phyloP scores from a whole-genome alignment of 1,140 invertebrate genomes.

The Euglossa dilemma region DNA sequence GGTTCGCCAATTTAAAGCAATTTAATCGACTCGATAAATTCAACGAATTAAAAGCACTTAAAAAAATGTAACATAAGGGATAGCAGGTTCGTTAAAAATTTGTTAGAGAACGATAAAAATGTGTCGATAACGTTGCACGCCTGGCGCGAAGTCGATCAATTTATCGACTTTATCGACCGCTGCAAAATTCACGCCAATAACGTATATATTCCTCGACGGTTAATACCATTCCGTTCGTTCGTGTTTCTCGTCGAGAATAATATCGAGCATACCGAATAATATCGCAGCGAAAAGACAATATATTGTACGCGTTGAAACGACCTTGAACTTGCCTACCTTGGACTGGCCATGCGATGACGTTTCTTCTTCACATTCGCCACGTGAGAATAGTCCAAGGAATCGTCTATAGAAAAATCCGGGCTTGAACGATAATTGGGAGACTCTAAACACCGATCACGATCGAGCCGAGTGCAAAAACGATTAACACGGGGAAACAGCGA shows the following conservation, averaged over 20 bases:
- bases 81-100: too few relatives aligned
- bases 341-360: constrained; percentile 57
- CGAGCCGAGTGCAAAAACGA: background rate
- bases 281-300: background rate
- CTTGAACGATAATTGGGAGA: background rate
- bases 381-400: constrained; percentile 40
- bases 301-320: background rate
- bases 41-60: background rate
- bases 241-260: background rate
- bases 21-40: background rate
- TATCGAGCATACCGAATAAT: too few relatives aligned
- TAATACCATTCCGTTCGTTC: background rate
- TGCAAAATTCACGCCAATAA: too few relatives aligned
- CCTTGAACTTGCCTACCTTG: constrained; percentile 52
- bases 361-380: constrained; percentile 55
- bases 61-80: background rate
- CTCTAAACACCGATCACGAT: constrained; percentile 22
- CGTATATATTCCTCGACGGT: too few relatives aligned
- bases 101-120: too few relatives aligned
- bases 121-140: too few relatives aligned
- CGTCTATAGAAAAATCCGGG: background rate
- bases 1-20: too few relatives aligned
- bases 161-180: too few relatives aligned
- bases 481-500: constrained; percentile 5
- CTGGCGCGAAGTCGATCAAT: too few relatives aligned